Evolutionary conservation across 2,888 invertebrate genomes (phyloP), one percentile per base, ranked within the genome.

Genomic region (Campoplex nolae): DNA sequence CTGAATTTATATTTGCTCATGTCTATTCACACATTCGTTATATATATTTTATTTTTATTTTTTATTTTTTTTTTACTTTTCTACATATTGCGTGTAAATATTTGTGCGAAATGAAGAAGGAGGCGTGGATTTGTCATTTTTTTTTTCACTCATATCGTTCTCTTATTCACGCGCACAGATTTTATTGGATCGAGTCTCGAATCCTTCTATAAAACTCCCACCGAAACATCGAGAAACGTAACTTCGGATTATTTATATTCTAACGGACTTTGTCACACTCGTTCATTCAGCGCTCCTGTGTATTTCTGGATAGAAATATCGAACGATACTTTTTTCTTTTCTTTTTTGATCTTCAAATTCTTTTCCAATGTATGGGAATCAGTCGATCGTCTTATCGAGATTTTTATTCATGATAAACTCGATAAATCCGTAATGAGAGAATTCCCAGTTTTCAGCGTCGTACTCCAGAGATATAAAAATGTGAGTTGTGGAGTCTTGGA

Each of bases 111-210:
- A 68, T n/a, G 18, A 45, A 35, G 71, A 42, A 71, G 77, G 71
- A 58, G 83, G 83, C 70, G n/a, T 23, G 70, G 28, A 71, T 77
- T 62, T 65, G 28, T 51, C 51, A 71, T 71, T 79, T 79, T 79
- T 45, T 23, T 13, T 45, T 56, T 54, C 28, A 2, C 3, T 38
- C 35, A 23, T 38, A 45, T 80, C 58, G 38, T 23, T 35, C 42
- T 18, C 35, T 11, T 28, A 32, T 51, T 78, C 54, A 28, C 58
- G 56, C 68, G 82, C 56, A 68, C 68, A n/a, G 16, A 75, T 58
- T 82, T 45, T 48, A 45, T 28, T 38, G 2, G 6, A 67, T n/a
- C 2, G 38, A 67, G 35, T 67, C 38, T 67, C 67, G 18, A 23
- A 23, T 23, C 38, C 38, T 67, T 67, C 67, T 18, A 67, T 67